These are phyloP conservation scores for Somateria mollissima DNA, from an alignment of 2,797 vertebrate species.

Conservation along the genomic window DNA sequence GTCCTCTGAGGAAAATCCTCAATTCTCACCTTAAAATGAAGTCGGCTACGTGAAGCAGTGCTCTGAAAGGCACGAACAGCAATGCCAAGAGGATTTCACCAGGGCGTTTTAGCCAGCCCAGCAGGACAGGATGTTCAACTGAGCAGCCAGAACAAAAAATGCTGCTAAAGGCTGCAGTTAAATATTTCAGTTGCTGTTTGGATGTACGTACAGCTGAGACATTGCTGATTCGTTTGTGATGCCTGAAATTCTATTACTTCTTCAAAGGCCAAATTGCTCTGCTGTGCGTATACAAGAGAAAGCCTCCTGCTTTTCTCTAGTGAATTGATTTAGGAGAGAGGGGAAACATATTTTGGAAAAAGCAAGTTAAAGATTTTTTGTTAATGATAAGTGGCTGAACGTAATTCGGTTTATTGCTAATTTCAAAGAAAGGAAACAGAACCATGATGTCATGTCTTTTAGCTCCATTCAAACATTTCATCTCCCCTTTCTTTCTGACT, in stretches of 20 bases:
- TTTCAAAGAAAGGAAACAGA: constrained; percentile 33
- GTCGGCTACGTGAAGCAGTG: neutral
- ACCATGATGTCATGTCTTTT: constrained; percentile 40
- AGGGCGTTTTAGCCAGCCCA: neutral
- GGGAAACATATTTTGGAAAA: neutral
- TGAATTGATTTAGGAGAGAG: constrained; percentile 14
- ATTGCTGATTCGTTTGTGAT: neutral
- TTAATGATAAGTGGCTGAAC: constrained; percentile 7
- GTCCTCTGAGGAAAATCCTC: neutral
- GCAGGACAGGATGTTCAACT: neutral
- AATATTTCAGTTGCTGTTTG: neutral
- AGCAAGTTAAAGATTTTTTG: constrained; percentile 26
- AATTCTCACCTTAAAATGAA: neutral
- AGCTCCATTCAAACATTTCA: neutral
- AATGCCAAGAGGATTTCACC: neutral
- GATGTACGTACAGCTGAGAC: neutral
- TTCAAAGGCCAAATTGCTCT: neutral
- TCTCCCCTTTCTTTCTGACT: neutral
- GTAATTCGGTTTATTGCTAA: constrained; percentile 39
- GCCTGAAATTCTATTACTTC: neutral
- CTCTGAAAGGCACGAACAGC: neutral
- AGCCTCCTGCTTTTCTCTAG: neutral
- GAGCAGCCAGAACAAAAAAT: neutral
- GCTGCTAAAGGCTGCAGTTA: neutral
- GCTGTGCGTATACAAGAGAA: neutral